Evolutionary conservation across 2,113 vertebrate species (phyloP), one percentile per base, ranked within the genome.

Genomic region (Xiphias gladius): DNA sequence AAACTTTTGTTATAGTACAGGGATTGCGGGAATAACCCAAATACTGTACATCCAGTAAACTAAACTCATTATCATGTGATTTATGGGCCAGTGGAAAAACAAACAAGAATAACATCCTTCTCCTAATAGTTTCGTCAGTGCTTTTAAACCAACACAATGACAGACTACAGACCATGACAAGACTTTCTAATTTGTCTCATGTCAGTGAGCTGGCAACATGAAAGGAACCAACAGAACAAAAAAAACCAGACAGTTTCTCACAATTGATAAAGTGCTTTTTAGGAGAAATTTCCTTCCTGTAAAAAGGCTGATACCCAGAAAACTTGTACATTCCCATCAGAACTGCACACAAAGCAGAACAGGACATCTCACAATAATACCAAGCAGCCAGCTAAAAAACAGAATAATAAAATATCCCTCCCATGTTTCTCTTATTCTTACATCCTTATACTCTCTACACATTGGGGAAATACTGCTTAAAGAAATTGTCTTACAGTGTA

Each of bases 211-310:
- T 84, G 85, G 79, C 76, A 86, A 88, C 87, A 82, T 89, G 72
- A 91, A 90, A 90, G 54, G 76, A 84, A 66, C 43, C 5, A 37
- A 81, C 30, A 79, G 61, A 74, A 67, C 13, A 50, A 20, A 8
- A 48, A 73, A 84, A 76, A 82, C 62, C 77, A 88, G 83, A 89
- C 76, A 75, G 67, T 91, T 90, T 94, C 89, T 89, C 93, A 93
- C 88, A 73, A 87, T 85, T 90, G 88, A 93, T 92, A 91, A 90
- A 88, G 70, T 73, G 3, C 73, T 82, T 62, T 84, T 92, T 79
- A 76, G 83, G 90, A 95, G 80, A 94, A 85, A 93, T 94, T 95
- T 96, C 94, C 96, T 97, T 97, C 96, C 96, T 95, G 90, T 86
- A 59, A 92, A 93, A 89, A 79, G 92, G 83, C 93, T 92, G 94